Conservation (phyloP, 1,140 invertebrate genomes). For the Drosophila saltans region DNA sequence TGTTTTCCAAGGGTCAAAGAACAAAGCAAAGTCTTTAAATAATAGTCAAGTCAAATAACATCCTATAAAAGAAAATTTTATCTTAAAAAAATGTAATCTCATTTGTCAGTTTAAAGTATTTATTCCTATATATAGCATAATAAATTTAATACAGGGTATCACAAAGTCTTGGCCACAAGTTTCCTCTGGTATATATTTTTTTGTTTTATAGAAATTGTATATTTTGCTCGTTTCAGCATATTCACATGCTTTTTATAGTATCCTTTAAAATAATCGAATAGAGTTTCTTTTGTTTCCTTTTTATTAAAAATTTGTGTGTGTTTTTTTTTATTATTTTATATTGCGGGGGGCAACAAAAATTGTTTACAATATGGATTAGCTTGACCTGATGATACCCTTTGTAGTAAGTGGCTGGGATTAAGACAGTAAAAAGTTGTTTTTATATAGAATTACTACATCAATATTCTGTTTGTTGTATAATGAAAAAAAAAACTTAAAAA, state of each 20-base stretch:
- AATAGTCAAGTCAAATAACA: neutral
- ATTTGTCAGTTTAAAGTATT: too few species aligned
- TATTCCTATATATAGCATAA: too few species aligned
- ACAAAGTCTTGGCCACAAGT: neutral
- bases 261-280: neutral
- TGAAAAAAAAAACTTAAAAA: neutral
- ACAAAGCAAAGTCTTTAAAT: neutral
- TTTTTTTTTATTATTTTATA: neutral
- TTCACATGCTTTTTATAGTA: neutral
- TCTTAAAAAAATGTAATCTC: too few species aligned
- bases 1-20: neutral
- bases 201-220: neutral
- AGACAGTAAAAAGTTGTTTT: neutral
- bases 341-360: neutral
- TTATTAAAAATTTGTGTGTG: neutral
- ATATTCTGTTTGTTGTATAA: neutral
- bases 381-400: neutral
- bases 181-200: neutral
- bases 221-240: neutral
- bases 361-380: constrained; percentile 1
- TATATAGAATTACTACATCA: neutral
- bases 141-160: neutral
- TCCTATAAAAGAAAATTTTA: neutral
- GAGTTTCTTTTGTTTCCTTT: neutral
- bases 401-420: neutral